phyloP scores from a whole-genome alignment of 2,888 invertebrate genomes.

The Phortica magna region DNA sequence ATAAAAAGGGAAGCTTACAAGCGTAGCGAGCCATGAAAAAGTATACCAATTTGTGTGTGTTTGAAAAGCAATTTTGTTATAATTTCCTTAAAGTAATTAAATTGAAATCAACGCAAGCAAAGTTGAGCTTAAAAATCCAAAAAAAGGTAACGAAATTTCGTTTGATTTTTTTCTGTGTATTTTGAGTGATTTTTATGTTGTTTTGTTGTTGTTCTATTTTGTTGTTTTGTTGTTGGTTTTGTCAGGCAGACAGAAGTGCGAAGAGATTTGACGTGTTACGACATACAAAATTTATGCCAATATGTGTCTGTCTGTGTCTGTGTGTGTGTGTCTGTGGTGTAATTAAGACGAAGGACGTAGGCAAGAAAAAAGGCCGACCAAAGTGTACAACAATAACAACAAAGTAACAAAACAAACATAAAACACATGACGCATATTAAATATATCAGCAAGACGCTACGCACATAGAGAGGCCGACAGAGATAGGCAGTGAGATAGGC shows the following conservation, averaged over 20 bases:
- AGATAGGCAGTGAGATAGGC: no score
- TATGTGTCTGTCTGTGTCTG: neutral
- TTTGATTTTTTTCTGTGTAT: neutral
- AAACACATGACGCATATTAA: conserved; percentile 32
- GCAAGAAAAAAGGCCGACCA: neutral
- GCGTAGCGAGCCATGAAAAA: neutral
- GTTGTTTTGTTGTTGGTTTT: neutral
- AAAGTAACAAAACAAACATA: conserved; percentile 20
- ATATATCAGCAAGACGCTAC: conserved; percentile 3
- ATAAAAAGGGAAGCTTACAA: neutral
- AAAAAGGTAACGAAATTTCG: conserved; percentile 3
- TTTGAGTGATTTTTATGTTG: neutral
- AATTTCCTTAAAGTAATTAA: conserved; percentile 57
- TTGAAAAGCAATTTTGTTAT: conserved; percentile 52
- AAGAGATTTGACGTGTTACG: neutral
- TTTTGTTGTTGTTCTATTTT: neutral
- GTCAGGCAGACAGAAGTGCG: neutral
- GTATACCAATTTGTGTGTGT: conserved; percentile 33
- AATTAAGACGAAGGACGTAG: neutral
- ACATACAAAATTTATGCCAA: neutral
- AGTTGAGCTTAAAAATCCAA: neutral
- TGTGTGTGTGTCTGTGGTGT: neutral
- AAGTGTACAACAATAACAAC: neutral
- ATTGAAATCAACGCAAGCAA: conserved; percentile 46
- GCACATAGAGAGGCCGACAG: no score